phyloP scores from a whole-genome alignment of 2,797 vertebrate species.

The Micropoecilia bifurca region DNA sequence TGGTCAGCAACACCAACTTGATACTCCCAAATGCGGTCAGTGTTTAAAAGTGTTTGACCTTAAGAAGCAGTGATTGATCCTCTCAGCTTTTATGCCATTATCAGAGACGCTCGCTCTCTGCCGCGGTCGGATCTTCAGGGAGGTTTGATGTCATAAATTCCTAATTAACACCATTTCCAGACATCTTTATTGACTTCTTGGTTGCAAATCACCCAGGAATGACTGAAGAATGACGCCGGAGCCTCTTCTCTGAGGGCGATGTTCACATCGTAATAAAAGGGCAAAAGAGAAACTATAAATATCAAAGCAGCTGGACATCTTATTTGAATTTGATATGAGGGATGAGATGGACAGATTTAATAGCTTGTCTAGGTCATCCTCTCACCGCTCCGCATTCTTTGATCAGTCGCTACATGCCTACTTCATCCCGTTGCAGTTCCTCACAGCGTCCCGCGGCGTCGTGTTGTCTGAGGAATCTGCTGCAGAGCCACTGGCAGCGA shows the following conservation, averaged over 20 bases:
- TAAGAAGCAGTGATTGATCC: conserved; percentile 36
- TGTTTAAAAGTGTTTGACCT: conserved; percentile 38
- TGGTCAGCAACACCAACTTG: conserved; percentile 12
- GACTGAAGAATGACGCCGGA: conserved; percentile 36
- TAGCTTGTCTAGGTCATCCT: conserved; percentile 29
- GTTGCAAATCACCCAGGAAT: conserved; percentile 64
- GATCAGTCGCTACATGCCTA: conserved; percentile 9
- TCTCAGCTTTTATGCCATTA: conserved; percentile 31
- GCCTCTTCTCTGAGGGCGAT: conserved; percentile 53
- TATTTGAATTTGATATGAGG: conserved; percentile 59
- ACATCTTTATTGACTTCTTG: conserved; percentile 67
- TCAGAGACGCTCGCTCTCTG: conserved; percentile 31
- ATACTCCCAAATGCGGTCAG: conserved; percentile 8
- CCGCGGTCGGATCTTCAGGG: conserved; percentile 40
- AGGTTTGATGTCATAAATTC: conserved; percentile 54
- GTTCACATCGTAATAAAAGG: conserved; percentile 57
- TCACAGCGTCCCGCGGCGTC: neutral
- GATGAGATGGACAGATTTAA: conserved; percentile 34
- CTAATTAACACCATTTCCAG: conserved; percentile 69
- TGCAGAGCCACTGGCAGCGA: conserved; percentile 43
- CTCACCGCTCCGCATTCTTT: neutral
- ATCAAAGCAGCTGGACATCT: conserved; percentile 57
- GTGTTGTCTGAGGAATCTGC: conserved; percentile 42
- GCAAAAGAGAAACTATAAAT: conserved; percentile 61
- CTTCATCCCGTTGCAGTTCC: conserved; percentile 6